Evolutionary conservation across 2,797 vertebrate species (phyloP), one percentile per base, ranked within the genome.

Genomic region (Alexandromys oeconomus): DNA sequence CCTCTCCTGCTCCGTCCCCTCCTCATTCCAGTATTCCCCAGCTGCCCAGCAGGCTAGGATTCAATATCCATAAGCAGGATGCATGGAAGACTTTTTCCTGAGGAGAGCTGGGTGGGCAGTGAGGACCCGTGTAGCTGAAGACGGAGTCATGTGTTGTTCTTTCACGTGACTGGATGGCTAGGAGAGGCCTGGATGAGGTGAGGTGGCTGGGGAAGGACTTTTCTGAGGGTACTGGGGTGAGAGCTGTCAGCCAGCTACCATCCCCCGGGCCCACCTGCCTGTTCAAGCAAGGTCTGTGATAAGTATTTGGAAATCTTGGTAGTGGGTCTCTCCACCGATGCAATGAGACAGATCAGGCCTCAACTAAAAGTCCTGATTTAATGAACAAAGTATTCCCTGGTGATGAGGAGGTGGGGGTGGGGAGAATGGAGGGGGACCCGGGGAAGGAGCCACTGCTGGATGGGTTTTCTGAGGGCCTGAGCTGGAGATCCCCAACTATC

Each of bases 11-110:
- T 93, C 69, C 12, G 12, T 89, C 14, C 76, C 5, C 10, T 93
- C 5, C 10, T 93, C 74, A 6, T 9, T 80, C 84, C 91, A 77
- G 87, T 46, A 25, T n/a, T 40, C 19, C 63, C 78, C 43, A 71
- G 80, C 61, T 93, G 67, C 93, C 94, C 85, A 40, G 51, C 48
- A 90, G 78, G 92, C 77, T 91, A 43, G 92, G 80, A 93, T 94
- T 92, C 92, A 78, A 27, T 81, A 59, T 80, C 69, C 89, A 74
- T 81, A n/a, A 94, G 96, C 93, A 96, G 86, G 93, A 77, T 37
- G 84, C 71, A 78, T 37, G 57, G 31, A 96, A 91, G 80, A 87
- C 91, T 31, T 21, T 63, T 94, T 92, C 93, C 95, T 82, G 54
- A 94, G 84, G 87, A 93, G 27, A 76, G 48, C 23, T 40, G 89